Conservation (phyloP, 2,797 vertebrate genomes). For the Pangasius larnaudii region DNA sequence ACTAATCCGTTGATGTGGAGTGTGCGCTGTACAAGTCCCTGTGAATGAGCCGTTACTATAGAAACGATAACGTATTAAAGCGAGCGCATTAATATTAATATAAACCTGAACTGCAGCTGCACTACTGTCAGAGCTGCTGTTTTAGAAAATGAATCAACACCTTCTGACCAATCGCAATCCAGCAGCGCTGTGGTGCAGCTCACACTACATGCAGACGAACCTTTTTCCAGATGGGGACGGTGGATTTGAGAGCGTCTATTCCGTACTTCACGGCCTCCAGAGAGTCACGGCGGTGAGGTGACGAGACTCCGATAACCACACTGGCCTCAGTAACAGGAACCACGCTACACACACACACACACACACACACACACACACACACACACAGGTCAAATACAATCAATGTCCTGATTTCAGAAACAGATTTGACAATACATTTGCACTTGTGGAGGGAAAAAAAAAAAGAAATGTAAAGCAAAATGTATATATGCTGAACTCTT, state of each 20-base stretch:
- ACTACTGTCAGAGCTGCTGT: not conserved
- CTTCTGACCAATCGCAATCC: not conserved
- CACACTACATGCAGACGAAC: slow-evolving; percentile 61
- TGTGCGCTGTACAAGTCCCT: not conserved
- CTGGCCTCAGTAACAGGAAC: slow-evolving; percentile 90
- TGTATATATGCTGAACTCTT: not conserved
- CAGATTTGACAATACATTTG: not conserved
- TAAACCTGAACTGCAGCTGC: not conserved
- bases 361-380: not conserved
- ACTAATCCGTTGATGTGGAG: not conserved
- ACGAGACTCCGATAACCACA: slow-evolving; percentile 87
- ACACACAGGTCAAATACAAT: not conserved
- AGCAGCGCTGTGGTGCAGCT: not conserved
- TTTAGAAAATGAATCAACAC: not conserved
- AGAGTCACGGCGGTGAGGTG: slow-evolving; percentile 84
- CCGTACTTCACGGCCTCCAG: slow-evolving; percentile 84
- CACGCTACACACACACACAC: slow-evolving; percentile 65
- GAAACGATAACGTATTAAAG: not conserved
- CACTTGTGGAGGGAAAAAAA: not conserved
- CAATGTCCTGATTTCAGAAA: not conserved
- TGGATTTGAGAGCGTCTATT: slow-evolving; percentile 85
- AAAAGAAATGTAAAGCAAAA: not conserved
- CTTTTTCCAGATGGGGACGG: slow-evolving; percentile 93
- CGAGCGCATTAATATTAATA: not conserved
- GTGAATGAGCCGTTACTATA: not conserved